phyloP scores from a whole-genome alignment of 2,888 invertebrate species.

The Ectobius pallidus region DNA sequence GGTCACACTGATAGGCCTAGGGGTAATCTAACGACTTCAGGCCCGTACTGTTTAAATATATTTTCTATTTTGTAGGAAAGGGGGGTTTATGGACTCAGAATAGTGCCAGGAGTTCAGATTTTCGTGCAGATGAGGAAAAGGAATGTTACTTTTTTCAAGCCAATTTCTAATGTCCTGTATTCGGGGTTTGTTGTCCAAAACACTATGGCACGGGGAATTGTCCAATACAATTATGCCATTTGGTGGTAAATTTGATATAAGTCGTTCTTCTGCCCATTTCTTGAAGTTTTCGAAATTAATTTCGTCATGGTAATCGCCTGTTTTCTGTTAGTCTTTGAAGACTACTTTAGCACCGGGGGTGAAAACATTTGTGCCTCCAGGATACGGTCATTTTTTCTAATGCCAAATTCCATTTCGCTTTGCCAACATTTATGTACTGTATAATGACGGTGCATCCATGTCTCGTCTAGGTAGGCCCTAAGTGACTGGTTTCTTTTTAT shows the following conservation, averaged over 20 bases:
- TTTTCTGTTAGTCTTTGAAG: slow-evolving; percentile 5
- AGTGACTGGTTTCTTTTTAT: too few relatives aligned
- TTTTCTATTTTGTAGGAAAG: not conserved
- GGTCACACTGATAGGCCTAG: not conserved
- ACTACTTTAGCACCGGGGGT: not conserved
- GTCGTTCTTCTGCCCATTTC: not conserved
- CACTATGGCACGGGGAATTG: not conserved
- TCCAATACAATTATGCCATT: not conserved
- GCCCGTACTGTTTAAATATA: not conserved
- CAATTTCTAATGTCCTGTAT: not conserved
- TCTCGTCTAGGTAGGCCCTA: not conserved
- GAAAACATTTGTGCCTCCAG: not conserved
- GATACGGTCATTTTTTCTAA: not conserved
- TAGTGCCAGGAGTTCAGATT: not conserved
- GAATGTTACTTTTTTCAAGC: not conserved
- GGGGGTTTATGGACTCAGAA: not conserved
- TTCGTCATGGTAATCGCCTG: slow-evolving; percentile 2
- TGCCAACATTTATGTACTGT: slow-evolving; percentile 8
- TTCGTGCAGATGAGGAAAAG: not conserved
- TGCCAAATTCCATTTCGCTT: not conserved
- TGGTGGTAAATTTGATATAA: slow-evolving; percentile 6
- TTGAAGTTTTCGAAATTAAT: slow-evolving; percentile 19
- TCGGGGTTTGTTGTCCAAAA: not conserved
- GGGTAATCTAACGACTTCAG: not conserved
- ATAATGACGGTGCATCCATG: not conserved